Evolutionary conservation across 2,797 vertebrate species (phyloP).

Genomic region (Pipistrellus nathusii): DNA sequence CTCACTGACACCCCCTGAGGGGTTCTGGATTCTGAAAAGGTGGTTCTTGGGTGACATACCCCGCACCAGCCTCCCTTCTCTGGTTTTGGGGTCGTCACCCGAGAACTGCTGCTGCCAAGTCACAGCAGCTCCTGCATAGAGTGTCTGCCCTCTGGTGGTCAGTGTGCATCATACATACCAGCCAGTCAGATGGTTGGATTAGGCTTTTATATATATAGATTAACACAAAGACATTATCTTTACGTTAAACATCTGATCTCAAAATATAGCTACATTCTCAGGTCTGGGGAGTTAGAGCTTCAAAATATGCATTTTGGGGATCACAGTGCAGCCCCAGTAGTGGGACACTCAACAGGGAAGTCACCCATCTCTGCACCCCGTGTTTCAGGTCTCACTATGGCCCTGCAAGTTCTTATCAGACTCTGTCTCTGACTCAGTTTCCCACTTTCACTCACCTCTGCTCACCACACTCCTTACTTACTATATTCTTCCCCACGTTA

Average conservation of each 20-base stretch:
- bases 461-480: neutral
- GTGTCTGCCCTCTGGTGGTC: too few relatives aligned
- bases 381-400: neutral
- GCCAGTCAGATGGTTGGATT: too few relatives aligned
- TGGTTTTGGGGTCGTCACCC: too few relatives aligned
- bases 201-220: too few relatives aligned
- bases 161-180: too few relatives aligned
- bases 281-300: neutral
- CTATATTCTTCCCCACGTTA: neutral
- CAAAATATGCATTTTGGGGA: neutral
- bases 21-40: too few relatives aligned
- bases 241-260: neutral
- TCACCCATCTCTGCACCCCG: neutral
- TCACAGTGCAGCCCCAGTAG: neutral
- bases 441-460: rapidly evolving
- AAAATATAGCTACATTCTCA: neutral
- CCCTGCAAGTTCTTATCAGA: neutral
- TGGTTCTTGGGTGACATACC: too few relatives aligned
- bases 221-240: neutral
- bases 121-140: too few relatives aligned
- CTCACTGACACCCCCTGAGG: too few relatives aligned
- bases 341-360: neutral
- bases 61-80: too few relatives aligned
- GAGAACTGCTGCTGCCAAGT: too few relatives aligned
- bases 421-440: neutral